phyloP scores from a whole-genome alignment of 2,888 invertebrate genomes.

The Lamellibrachia satsuma region DNA sequence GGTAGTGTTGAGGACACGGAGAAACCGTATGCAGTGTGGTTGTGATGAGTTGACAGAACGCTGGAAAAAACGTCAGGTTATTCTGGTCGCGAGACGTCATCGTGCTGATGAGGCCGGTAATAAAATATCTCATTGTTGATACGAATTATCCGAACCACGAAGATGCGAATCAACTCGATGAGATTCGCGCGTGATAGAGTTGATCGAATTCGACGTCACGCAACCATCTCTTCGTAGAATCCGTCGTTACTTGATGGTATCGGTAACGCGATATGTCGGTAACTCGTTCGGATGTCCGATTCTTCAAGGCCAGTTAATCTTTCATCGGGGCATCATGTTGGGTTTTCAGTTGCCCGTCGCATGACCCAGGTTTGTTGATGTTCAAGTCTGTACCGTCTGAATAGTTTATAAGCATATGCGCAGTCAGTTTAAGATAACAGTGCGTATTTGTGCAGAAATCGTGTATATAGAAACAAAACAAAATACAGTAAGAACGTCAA shows the following conservation, averaged over 20 bases:
- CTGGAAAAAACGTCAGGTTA: not conserved
- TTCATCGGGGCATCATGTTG: not conserved
- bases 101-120: not conserved
- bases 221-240: not conserved
- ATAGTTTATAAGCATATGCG: no score
- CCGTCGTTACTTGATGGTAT: not conserved
- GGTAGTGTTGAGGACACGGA: no score
- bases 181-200: not conserved
- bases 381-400: not conserved
- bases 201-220: not conserved
- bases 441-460: not conserved
- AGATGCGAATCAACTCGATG: not conserved
- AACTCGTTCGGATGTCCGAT: not conserved
- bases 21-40: no score
- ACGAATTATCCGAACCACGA: not conserved
- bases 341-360: not conserved
- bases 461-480: not conserved
- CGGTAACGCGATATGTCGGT: not conserved
- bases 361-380: not conserved
- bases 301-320: not conserved
- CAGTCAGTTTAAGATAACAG: no score
- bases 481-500: not conserved
- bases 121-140: not conserved
- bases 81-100: not conserved
- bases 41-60: not conserved